Percentiles rank a stretch among this genome's conserved stretches.
Evolutionary conservation across 2,113 vertebrate genomes (phyloP).

Genomic region (Macquaria ambigua): DNA sequence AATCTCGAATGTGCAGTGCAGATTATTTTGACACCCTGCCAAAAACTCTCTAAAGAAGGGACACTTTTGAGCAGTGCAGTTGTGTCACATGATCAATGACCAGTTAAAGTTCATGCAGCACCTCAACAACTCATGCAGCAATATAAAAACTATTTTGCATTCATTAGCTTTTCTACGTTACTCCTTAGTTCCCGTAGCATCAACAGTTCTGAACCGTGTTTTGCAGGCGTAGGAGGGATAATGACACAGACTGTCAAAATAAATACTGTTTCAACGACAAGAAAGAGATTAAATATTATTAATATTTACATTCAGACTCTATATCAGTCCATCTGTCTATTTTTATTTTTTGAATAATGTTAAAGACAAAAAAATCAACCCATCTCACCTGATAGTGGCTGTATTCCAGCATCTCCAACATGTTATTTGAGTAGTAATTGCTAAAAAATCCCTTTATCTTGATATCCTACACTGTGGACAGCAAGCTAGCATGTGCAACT

Average conservation of each 20-base stretch:
- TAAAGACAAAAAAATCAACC: constrained; percentile 6
- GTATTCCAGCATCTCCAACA: constrained; percentile 99
- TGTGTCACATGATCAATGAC: constrained; percentile 1
- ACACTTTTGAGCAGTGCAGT: background rate
- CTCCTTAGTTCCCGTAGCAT: background rate
- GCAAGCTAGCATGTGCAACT: constrained; percentile 61
- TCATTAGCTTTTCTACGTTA: background rate
- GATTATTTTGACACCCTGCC: background rate
- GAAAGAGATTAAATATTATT: background rate
- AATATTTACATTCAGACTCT: background rate
- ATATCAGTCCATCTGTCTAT: background rate
- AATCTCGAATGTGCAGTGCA: background rate
- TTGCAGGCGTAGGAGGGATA: background rate
- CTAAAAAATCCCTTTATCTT: constrained; percentile 72
- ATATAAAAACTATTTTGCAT: background rate
- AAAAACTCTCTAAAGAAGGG: background rate
- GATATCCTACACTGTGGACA: constrained; percentile 31
- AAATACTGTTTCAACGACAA: background rate
- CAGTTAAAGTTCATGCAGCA: background rate
- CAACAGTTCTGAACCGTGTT: background rate
- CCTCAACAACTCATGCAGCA: background rate
- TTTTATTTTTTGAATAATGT: background rate
- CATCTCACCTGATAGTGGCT: constrained; percentile 95
- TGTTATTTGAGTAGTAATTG: constrained; percentile 74
- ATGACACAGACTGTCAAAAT: background rate